Conservation (phyloP, 2,113 vertebrate genomes). For the Mionectes macconnelli region DNA sequence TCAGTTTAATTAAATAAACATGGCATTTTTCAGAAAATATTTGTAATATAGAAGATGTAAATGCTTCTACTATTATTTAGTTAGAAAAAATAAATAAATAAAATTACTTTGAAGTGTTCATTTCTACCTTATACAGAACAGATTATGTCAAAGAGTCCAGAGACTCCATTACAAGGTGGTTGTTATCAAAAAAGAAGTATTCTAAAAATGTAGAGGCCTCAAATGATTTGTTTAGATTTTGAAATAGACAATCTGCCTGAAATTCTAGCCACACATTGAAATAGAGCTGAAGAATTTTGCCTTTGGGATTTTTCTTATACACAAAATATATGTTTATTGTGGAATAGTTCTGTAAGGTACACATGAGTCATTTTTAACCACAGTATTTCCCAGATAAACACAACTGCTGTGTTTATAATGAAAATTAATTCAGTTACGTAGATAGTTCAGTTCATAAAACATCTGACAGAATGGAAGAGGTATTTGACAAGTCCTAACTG, state of each 20-base stretch:
- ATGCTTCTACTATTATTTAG: not conserved
- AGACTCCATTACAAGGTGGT: not conserved
- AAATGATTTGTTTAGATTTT: slow-evolving; percentile 3
- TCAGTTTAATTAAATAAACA: not conserved
- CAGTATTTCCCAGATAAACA: slow-evolving; percentile 43
- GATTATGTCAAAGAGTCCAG: not conserved
- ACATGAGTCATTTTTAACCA: slow-evolving; percentile 36
- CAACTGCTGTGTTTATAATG: slow-evolving; percentile 24
- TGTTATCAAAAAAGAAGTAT: slow-evolving; percentile 5
- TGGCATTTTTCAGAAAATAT: not conserved
- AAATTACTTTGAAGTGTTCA: not conserved
- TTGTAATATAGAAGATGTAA: not conserved
- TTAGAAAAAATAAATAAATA: not conserved
- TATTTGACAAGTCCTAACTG: slow-evolving; percentile 57
- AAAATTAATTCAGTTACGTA: slow-evolving; percentile 17
- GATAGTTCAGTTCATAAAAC: slow-evolving; percentile 10
- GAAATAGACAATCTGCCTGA: not conserved
- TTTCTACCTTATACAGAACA: not conserved
- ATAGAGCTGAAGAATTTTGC: not conserved
- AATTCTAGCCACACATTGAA: not conserved
- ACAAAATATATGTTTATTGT: not conserved
- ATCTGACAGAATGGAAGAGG: slow-evolving; percentile 43
- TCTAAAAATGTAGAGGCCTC: not conserved
- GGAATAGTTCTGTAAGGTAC: not conserved
- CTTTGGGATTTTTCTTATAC: not conserved